phyloP scores from a whole-genome alignment of 2,797 vertebrate species.

The Rousettus madagascariensis region DNA sequence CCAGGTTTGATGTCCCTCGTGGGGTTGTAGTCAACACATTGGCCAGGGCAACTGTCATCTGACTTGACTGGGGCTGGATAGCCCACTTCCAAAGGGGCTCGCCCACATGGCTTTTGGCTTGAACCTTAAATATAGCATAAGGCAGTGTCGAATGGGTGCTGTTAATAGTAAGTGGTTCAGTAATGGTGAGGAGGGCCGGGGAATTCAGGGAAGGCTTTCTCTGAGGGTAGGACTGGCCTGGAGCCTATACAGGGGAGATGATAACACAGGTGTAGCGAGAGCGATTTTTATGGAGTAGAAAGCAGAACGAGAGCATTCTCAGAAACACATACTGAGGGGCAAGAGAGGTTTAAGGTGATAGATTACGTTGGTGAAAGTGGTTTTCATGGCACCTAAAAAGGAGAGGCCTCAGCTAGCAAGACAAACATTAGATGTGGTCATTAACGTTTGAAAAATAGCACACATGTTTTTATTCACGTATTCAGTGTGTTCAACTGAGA shows the following conservation, averaged over 20 bases:
- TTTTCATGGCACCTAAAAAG: not conserved
- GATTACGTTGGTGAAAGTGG: not conserved
- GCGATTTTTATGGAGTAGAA: not conserved
- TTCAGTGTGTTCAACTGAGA: not conserved
- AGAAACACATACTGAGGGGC: not conserved
- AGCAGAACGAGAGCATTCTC: not conserved
- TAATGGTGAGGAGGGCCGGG: not conserved
- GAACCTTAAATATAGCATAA: not conserved
- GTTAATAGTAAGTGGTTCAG: not conserved
- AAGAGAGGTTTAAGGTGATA: not conserved
- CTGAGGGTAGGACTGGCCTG: not conserved
- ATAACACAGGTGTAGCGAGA: not conserved
- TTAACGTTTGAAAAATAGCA: not conserved
- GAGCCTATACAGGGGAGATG: not conserved
- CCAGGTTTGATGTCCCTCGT: not conserved
- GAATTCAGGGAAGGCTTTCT: not conserved
- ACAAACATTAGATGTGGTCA: not conserved
- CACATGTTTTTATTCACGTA: not conserved
- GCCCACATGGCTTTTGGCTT: not conserved
- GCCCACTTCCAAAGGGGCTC: not conserved
- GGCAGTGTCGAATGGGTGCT: not conserved
- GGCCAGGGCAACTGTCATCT: not conserved
- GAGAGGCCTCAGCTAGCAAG: not conserved
- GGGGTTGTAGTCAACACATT: not conserved
- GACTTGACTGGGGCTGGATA: not conserved